phyloP scores from a whole-genome alignment of 2,113 vertebrate genomes.

The Chitala chitala region DNA sequence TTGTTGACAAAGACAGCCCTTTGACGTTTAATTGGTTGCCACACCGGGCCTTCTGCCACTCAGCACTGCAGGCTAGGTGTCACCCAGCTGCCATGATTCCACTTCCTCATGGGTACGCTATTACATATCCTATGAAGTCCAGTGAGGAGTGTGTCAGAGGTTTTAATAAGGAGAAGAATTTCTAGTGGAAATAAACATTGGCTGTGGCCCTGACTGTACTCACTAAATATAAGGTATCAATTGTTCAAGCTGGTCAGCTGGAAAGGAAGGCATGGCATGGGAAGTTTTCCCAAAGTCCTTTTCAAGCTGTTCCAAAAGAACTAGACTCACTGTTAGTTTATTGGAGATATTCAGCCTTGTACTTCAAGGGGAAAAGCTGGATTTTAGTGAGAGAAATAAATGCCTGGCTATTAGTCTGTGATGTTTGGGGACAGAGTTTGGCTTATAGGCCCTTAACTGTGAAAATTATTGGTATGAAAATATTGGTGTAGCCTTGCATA shows the following conservation, averaged over 20 bases:
- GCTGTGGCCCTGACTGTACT: slow-evolving; percentile 7
- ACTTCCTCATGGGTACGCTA: not conserved
- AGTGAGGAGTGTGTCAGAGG: not conserved
- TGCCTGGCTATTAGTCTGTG: too few species aligned
- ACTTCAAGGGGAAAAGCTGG: too few species aligned
- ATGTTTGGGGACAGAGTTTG: too few species aligned
- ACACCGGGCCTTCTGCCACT: not conserved
- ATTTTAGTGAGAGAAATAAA: too few species aligned
- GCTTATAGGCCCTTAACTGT: too few species aligned
- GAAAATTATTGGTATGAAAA: too few species aligned
- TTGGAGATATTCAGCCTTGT: too few species aligned
- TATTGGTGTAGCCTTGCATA: too few species aligned
- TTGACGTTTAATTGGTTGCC: slow-evolving; percentile 7
- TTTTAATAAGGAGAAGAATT: not conserved
- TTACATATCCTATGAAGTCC: not conserved
- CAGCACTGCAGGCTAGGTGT: not conserved
- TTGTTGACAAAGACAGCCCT: slow-evolving; percentile 27
- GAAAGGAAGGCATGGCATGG: not conserved
- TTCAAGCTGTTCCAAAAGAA: too few species aligned
- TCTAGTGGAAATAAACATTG: too few species aligned
- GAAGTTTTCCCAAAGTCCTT: too few species aligned
- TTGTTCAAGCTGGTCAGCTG: not conserved
- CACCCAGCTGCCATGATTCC: not conserved
- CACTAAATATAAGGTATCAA: not conserved
- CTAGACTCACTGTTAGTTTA: too few species aligned